Evolutionary conservation across 2,888 invertebrate species (phyloP).

Genomic region (Drosophila limbata): DNA sequence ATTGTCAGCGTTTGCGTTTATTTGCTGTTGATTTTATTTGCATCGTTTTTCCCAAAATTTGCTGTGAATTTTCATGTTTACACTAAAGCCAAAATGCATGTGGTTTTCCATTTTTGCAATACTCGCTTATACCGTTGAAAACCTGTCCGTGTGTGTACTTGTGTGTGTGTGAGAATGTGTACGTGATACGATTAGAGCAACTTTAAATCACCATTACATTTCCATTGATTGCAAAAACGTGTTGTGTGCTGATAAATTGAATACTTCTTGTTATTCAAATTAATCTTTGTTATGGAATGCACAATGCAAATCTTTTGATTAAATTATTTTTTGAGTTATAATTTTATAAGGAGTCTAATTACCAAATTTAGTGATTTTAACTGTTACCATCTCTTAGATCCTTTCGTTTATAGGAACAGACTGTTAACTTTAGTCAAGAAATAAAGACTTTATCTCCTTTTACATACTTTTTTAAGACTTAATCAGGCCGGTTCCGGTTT

Average conservation of each 20-base stretch:
- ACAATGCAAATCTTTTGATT: neutral
- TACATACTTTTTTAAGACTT: too few relatives aligned
- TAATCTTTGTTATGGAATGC: conserved; percentile 10
- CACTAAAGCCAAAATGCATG: conserved; percentile 60
- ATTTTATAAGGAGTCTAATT: too few relatives aligned
- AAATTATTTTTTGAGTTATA: too few relatives aligned
- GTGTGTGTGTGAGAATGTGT: neutral
- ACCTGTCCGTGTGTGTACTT: neutral
- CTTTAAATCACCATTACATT: conserved; percentile 42
- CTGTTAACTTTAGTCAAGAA: too few relatives aligned
- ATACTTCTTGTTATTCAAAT: conserved; percentile 20
- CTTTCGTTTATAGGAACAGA: too few relatives aligned
- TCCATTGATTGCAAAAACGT: conserved; percentile 30
- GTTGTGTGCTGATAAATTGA: conserved; percentile 22
- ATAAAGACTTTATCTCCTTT: too few relatives aligned
- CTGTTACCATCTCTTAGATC: too few relatives aligned
- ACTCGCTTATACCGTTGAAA: conserved; percentile 24
- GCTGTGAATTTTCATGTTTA: conserved; percentile 50
- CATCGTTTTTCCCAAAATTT: conserved; percentile 28
- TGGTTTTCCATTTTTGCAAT: conserved; percentile 39
- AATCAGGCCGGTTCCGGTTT: too few relatives aligned
- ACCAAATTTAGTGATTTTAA: too few relatives aligned
- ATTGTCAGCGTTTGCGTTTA: conserved; percentile 70
- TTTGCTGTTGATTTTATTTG: conserved; percentile 67
- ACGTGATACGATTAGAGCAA: conserved; percentile 47